phyloP scores from a whole-genome alignment of 92 coral and sea anemone genomes.

The Heteractis magnifica region DNA sequence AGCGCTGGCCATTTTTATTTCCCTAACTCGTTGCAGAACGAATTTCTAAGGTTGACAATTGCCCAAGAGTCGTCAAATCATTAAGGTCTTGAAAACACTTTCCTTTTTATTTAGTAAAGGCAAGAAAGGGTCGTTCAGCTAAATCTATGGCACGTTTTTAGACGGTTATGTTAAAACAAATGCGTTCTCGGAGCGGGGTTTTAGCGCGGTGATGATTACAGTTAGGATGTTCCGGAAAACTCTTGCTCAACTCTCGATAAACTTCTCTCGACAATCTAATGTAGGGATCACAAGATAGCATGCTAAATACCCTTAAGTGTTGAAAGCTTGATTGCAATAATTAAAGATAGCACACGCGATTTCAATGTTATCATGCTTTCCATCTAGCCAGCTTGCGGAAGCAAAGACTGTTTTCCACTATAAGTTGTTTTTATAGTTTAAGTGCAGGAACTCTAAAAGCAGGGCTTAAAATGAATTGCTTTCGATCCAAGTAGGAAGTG shows the following conservation, averaged over 20 bases:
- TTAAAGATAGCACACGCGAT: constrained; percentile 30
- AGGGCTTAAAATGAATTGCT: constrained; percentile 24
- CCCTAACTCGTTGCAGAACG: too few species aligned
- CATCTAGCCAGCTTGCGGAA: constrained; percentile 11
- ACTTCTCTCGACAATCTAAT: constrained; percentile 13
- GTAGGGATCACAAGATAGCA: constrained; percentile 16
- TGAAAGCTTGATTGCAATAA: constrained; percentile 34
- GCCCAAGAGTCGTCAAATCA: not conserved
- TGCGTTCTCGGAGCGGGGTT: not conserved
- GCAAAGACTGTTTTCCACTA: not conserved
- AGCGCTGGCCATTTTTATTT: too few species aligned
- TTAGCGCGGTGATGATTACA: not conserved
- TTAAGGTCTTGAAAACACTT: not conserved
- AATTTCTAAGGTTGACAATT: too few species aligned
- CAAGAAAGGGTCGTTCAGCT: not conserved
- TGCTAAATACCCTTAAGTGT: constrained; percentile 19
- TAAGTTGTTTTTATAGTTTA: constrained; percentile 40
- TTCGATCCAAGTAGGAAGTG: constrained; percentile 15
- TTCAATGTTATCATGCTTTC: not conserved
- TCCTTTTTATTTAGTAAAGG: not conserved
- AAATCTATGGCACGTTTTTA: not conserved
- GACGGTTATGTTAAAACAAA: not conserved
- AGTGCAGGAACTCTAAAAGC: constrained; percentile 20
- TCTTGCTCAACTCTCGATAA: not conserved
- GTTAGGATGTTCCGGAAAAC: not conserved